A percentile compares a stretch with the other conserved stretches of the same genome.
These are phyloP conservation scores for Sitta europaea DNA, from an alignment of 2,113 vertebrate genomes.

Conservation along the genomic window DNA sequence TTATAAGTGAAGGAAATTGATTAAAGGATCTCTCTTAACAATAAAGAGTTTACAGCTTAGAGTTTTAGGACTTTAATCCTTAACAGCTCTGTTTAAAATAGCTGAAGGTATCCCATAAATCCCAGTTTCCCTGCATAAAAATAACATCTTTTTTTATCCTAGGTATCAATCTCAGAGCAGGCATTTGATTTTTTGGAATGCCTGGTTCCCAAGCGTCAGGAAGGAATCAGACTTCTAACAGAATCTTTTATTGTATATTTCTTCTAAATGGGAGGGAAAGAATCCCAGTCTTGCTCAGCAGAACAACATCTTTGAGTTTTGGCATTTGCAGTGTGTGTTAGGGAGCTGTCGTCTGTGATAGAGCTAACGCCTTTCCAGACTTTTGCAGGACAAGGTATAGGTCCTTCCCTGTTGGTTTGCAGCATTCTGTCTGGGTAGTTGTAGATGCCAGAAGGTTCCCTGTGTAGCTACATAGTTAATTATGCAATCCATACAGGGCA, in stretches of 20 bases:
- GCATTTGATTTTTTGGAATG: neutral
- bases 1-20: neutral
- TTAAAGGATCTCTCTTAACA: neutral
- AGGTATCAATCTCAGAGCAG: neutral
- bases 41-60: neutral
- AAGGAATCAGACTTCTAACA: neutral
- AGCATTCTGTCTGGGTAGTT: neutral
- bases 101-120: neutral
- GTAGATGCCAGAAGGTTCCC: neutral
- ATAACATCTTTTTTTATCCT: neutral
- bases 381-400: neutral
- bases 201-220: neutral
- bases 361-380: neutral
- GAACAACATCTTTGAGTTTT: neutral
- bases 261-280: neutral
- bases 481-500: neutral
- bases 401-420: neutral
- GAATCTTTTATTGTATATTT: neutral
- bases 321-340: accelerated
- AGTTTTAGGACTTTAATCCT: neutral
- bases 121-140: neutral
- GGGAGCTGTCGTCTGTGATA: neutral
- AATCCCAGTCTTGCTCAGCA: neutral
- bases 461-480: neutral
- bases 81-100: neutral